Conservation (phyloP, 92 coral and sea anemone genomes). For the Palythoa grandiflora region DNA sequence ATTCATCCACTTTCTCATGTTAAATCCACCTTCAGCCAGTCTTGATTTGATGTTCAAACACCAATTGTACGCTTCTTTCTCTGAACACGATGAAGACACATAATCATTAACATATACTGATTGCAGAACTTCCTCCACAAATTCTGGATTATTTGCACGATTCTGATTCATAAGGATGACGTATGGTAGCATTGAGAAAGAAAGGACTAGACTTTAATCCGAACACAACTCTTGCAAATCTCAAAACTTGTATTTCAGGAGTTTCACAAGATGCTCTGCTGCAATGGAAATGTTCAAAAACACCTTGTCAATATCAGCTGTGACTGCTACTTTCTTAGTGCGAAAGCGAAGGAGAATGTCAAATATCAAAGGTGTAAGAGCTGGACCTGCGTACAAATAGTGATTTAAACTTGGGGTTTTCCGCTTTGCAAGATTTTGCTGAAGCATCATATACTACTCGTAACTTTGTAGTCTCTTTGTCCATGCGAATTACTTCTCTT, state of each 20-base stretch:
- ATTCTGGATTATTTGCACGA: neutral
- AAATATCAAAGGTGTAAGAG: no score
- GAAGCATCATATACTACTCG: no score
- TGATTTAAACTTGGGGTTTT: conserved; percentile 50
- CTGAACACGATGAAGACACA: no score
- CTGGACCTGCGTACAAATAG: conserved; percentile 13
- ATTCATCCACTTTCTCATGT: neutral
- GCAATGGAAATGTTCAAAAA: conserved; percentile 52
- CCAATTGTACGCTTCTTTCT: neutral
- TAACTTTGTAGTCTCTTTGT: conserved; percentile 3
- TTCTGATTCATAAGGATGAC: conserved; percentile 44
- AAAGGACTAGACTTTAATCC: no score
- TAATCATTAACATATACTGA: no score
- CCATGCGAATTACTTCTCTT: no score
- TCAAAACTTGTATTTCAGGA: conserved; percentile 25
- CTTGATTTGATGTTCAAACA: conserved; percentile 4
- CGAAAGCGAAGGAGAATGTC: no score
- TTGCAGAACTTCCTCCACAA: no score
- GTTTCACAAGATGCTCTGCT: conserved; percentile 23
- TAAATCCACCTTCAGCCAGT: conserved; percentile 22
- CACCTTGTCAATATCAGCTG: neutral
- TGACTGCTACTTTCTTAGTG: no score
- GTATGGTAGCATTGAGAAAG: no score
- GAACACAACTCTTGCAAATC: conserved; percentile 26
- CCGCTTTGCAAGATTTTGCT: neutral